A percentile compares a stretch with the other conserved stretches of the same genome.
Conservation (phyloP, 2,888 invertebrate genomes). For the Leptopilina syphax region DNA sequence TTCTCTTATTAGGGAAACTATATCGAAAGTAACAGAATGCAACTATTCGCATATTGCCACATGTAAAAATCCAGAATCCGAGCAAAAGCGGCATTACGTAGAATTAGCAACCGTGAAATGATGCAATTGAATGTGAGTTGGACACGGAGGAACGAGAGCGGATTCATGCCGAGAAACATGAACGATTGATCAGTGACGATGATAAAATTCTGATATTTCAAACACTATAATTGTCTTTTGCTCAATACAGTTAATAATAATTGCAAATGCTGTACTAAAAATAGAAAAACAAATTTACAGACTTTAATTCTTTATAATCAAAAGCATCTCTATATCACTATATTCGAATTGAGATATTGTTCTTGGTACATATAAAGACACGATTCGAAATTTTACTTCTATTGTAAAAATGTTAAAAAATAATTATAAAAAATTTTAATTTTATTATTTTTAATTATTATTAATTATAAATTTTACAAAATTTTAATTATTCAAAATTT, state of each 20-base stretch:
- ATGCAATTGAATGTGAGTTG: slow-evolving; percentile 52
- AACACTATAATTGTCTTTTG: slow-evolving; percentile 25
- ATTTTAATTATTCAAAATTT: no score
- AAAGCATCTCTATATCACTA: no score
- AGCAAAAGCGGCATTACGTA: slow-evolving; percentile 54
- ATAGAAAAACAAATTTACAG: not conserved
- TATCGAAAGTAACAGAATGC: slow-evolving; percentile 50
- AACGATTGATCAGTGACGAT: slow-evolving; percentile 34
- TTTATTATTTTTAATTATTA: no score
- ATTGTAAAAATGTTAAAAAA: no score
- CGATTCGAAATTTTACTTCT: no score
- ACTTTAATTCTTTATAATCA: not conserved
- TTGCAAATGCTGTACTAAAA: slow-evolving; percentile 4
- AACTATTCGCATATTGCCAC: slow-evolving; percentile 49
- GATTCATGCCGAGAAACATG: slow-evolving; percentile 39
- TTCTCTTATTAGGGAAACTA: slow-evolving; percentile 24
- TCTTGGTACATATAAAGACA: no score
- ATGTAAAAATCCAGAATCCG: slow-evolving; percentile 52
- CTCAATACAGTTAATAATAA: slow-evolving; percentile 15
- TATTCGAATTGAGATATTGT: no score
- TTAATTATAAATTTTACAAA: no score
- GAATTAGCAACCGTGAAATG: slow-evolving; percentile 55
- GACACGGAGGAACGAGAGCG: slow-evolving; percentile 47
- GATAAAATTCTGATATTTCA: slow-evolving; percentile 21
- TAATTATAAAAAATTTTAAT: no score